These are phyloP conservation scores for Callithrix jacchus DNA, from an alignment of 2,113 vertebrate genomes.

Conservation along the genomic window DNA sequence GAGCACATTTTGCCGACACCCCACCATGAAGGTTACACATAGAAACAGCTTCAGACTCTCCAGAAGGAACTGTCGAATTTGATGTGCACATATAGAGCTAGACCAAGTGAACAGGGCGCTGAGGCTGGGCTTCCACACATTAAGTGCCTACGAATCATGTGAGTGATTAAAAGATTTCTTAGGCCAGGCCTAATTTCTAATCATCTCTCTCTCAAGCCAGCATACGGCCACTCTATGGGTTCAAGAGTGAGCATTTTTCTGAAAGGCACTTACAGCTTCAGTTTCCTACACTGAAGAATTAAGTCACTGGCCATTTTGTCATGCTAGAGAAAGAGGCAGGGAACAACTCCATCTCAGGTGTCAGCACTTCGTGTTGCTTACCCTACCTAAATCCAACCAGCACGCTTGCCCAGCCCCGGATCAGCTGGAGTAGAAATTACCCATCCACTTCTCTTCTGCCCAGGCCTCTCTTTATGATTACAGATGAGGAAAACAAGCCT, in stretches of 20 bases:
- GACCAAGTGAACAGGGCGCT: not conserved
- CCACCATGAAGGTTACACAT: not conserved
- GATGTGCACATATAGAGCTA: not conserved
- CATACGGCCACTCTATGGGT: not conserved
- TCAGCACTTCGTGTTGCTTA: not conserved
- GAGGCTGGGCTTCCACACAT: not conserved
- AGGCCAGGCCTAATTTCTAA: not conserved
- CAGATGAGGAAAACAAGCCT: not conserved
- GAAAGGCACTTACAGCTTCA: not conserved
- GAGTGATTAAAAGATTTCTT: not conserved
- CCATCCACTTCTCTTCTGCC: not conserved
- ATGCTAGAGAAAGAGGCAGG: not conserved
- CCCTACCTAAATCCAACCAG: not conserved
- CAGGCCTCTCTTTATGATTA: not conserved
- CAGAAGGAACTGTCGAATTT: not conserved
- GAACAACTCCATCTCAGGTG: not conserved
- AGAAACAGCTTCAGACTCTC: not conserved
- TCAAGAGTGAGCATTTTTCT: not conserved
- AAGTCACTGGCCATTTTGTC: not conserved
- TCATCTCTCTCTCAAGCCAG: not conserved
- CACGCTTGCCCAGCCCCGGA: not conserved
- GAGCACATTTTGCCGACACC: not conserved
- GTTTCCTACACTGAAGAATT: not conserved
- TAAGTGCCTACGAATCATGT: too few species aligned
- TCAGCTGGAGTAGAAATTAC: not conserved